Percentiles rank a stretch among this genome's conserved stretches.
Evolutionary conservation across 2,888 invertebrate species (phyloP).

Genomic region (Euproctis similis): DNA sequence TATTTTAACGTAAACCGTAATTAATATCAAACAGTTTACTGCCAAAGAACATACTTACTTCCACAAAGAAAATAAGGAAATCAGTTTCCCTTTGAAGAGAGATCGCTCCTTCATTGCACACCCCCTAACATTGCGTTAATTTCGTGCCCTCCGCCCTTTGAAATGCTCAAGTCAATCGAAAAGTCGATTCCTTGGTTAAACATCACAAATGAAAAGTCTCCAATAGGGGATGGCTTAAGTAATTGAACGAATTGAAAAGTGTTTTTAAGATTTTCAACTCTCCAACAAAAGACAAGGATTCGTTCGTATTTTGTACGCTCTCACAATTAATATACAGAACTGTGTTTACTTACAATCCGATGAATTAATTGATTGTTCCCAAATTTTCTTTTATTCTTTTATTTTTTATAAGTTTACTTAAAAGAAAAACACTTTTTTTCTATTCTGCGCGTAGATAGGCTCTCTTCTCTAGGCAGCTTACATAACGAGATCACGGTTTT

Average conservation of each 20-base stretch:
- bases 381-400: conserved; percentile 20
- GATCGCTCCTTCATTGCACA: conserved; percentile 58
- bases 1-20: too few species aligned
- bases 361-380: conserved; percentile 32
- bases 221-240: conserved; percentile 65
- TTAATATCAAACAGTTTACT: conserved; percentile 10
- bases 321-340: conserved; percentile 21
- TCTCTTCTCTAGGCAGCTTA: too few species aligned
- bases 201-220: conserved; percentile 71
- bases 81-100: conserved; percentile 62
- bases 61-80: conserved; percentile 61
- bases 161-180: conserved; percentile 71
- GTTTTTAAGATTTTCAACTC: conserved; percentile 54
- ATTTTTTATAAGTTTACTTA: conserved; percentile 12
- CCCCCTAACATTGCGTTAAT: conserved; percentile 68
- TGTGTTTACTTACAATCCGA: conserved; percentile 28
- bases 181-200: conserved; percentile 73
- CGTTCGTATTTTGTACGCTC: conserved; percentile 33
- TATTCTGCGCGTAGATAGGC: too few species aligned
- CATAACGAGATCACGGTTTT: too few species aligned
- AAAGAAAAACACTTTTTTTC: too few species aligned
- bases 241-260: conserved; percentile 68
- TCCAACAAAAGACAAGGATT: conserved; percentile 42
- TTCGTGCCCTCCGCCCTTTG: conserved; percentile 61
- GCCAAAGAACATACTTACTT: conserved; percentile 33